These are phyloP conservation scores for Drosophila phalerata DNA, from an alignment of 2,888 invertebrate species.

Conservation along the genomic window DNA sequence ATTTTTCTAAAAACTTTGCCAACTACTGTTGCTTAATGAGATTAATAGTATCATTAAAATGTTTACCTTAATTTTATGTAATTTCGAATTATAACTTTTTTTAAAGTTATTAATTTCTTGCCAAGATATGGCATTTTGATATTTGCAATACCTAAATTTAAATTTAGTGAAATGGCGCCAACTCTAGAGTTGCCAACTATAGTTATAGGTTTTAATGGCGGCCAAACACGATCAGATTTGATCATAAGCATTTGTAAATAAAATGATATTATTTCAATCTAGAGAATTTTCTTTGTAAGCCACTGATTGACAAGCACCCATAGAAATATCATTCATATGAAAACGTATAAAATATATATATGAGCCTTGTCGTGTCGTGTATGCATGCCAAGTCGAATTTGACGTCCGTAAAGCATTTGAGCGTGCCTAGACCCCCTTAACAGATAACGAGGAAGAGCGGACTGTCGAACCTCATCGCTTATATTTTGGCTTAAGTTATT, in stretches of 20 bases:
- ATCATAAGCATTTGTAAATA: neutral
- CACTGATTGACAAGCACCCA: neutral
- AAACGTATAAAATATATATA: neutral
- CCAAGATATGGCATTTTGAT: no score
- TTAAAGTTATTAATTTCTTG: no score
- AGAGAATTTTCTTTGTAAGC: neutral
- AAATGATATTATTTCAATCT: neutral
- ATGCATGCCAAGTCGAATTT: neutral
- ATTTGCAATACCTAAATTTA: no score
- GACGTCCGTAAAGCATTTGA: neutral
- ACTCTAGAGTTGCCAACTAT: neutral
- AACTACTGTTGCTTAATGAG: no score
- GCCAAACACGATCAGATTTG: neutral
- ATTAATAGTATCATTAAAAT: no score
- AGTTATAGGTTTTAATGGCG: neutral
- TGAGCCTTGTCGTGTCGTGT: neutral
- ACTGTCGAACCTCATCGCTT: conserved; percentile 12
- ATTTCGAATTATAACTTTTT: no score
- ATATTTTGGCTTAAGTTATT: conserved; percentile 59
- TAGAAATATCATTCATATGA: neutral
- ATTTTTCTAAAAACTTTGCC: no score
- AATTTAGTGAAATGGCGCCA: no score
- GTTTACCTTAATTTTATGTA: no score
- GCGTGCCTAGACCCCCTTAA: conserved; percentile 8
- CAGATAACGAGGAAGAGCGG: conserved; percentile 43